Conservation (phyloP, 2,113 vertebrate genomes). For the Pelecanoides urinatrix region DNA sequence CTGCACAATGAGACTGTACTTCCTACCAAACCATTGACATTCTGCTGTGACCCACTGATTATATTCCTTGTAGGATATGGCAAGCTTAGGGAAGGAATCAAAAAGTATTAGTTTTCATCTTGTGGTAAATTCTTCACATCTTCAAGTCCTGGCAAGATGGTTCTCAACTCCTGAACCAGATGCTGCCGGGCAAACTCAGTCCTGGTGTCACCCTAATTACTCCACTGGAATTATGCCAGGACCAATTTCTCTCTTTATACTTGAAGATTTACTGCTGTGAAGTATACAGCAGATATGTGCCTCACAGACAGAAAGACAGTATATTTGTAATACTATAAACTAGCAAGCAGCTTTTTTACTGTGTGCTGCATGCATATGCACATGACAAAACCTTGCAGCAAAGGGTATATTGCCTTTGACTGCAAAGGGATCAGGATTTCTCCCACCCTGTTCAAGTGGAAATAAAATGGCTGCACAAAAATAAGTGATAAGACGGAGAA, state of each 20-base stretch:
- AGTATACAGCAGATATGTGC: not conserved
- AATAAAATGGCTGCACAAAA: not conserved
- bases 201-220: not conserved
- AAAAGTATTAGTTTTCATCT: not conserved
- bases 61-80: not conserved
- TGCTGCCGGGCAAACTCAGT: not conserved
- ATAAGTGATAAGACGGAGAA: not conserved
- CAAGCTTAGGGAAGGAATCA: not conserved
- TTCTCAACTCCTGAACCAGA: not conserved
- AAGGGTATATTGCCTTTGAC: not conserved
- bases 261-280: not conserved
- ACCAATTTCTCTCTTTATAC: not conserved
- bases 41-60: fast-evolving
- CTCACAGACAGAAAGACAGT: not conserved
- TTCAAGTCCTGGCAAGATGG: not conserved
- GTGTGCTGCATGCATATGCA: fast-evolving
- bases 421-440: not conserved
- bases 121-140: not conserved
- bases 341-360: not conserved
- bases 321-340: not conserved
- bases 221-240: not conserved
- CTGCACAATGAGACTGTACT: not conserved
- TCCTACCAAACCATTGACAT: not conserved
- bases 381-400: not conserved
- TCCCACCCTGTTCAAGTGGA: not conserved